Evolutionary conservation across 2,888 invertebrate species (phyloP), one percentile per base, ranked within the genome.

Genomic region (Branchipolynoe longqiensis): DNA sequence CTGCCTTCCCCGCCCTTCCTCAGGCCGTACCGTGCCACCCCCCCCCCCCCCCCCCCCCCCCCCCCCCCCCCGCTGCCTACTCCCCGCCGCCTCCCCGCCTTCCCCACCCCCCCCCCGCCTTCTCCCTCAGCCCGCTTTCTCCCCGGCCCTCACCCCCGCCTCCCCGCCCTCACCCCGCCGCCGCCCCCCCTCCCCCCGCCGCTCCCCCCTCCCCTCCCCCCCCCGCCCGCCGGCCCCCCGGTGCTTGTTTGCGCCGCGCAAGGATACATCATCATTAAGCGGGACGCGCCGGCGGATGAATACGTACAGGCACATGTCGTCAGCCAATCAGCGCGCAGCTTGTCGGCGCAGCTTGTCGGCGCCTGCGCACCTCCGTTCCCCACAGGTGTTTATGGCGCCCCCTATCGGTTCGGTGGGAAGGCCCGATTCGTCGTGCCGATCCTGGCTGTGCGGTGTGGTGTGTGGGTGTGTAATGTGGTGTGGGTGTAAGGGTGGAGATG

Each of bases 321-420:
- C 69, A 69, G 69, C 69, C 69, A 69, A 69, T 69, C 69, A 69
- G 69, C 69, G 69, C 69, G 1, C 48, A 48, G 48, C 48, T 48
- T 48, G 48, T 48, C 48, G n/a, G 48, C 48, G 18, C 69, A 69
- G 69, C 69, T 69, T 69, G 69, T 69, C 69, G 36, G 69, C 69
- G 69, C 36, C 69, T 38, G 69, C 69, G 69, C 69, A 38, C 36
- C 33, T 33, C 33, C 69, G 38, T 38, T 25, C 69, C 14, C 69
- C 36, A 38, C 69, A 69, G 69, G 69, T 69, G 69, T 69, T 69
- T 69, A 69, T 69, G 69, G 38, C 69, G 69, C 69, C 69, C 33
- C 69, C 69, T 69, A 36, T 69, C 36, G 69, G 36, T 12, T 36
- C 36, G 36, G 36, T 33, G 69, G 38, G 69, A 25, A 69, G 22